Evolutionary conservation across 2,113 vertebrate genomes (phyloP).

Genomic region (Empidonax traillii): DNA sequence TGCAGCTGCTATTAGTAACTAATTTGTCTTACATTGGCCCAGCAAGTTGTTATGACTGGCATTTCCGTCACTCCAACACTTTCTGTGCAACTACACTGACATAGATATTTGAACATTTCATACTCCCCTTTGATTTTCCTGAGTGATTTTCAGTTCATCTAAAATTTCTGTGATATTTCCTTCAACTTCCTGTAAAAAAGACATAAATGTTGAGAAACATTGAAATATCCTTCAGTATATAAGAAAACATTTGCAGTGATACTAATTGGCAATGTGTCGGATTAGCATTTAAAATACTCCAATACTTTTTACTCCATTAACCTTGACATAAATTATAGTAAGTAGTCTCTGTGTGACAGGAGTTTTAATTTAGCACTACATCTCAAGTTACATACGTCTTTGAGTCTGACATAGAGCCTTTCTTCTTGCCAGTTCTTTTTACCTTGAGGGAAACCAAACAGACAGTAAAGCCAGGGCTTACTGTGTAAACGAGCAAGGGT

Average conservation of each 20-base stretch:
- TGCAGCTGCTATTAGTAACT: neutral
- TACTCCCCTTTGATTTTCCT: constrained; percentile 39
- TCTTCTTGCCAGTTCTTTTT: neutral
- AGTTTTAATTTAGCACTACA: constrained; percentile 46
- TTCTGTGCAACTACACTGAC: neutral
- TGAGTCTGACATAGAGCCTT: neutral
- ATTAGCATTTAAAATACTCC: constrained; percentile 42
- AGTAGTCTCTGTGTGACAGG: constrained; percentile 37
- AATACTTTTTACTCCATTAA: constrained; percentile 57
- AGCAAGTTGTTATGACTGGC: neutral
- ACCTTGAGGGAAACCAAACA: neutral
- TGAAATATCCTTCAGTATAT: neutral
- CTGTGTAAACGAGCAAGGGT: neutral
- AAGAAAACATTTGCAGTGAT: neutral
- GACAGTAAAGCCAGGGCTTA: neutral
- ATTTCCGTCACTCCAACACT: neutral
- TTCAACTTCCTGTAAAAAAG: constrained; percentile 60
- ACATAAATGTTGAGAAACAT: neutral
- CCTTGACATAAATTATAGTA: constrained; percentile 55
- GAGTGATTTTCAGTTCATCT: constrained; percentile 28
- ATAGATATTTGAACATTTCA: neutral
- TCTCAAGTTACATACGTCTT: neutral
- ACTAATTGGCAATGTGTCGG: neutral
- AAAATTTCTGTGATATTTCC: constrained; percentile 29
- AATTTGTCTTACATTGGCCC: neutral